Evolutionary conservation across 64 coral and sea anemone species (phyloP).

Genomic region (Acropora tenuis): DNA sequence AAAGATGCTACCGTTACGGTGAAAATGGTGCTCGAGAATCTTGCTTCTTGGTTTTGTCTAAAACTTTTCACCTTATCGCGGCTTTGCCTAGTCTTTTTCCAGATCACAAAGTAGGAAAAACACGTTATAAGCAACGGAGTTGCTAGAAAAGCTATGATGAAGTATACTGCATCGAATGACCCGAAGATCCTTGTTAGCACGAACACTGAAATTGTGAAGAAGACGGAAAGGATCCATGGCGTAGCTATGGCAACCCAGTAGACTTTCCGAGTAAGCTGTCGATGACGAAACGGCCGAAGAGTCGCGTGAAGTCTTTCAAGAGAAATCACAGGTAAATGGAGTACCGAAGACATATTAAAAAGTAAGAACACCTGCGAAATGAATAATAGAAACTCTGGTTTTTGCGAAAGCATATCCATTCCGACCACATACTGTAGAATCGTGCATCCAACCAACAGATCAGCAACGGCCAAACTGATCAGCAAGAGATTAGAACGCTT

Average conservation of each 20-base stretch:
- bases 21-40: slow-evolving; percentile 23
- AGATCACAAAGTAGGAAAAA: slow-evolving; percentile 25
- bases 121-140: slow-evolving; percentile 7
- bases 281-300: background rate
- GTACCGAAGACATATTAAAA: slow-evolving; percentile 35
- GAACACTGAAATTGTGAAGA: no score
- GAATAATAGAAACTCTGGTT: no score
- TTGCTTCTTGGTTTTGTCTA: slow-evolving; percentile 6
- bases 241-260: slow-evolving; percentile 16
- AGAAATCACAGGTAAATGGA: slow-evolving; percentile 41
- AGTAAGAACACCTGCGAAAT: no score
- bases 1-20: slow-evolving; percentile 27
- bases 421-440: slow-evolving; percentile 23
- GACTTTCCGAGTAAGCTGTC: background rate
- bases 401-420: no score
- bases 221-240: background rate
- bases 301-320: slow-evolving; percentile 57
- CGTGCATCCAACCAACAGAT: slow-evolving; percentile 45
- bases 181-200: no score
- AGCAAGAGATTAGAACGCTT: slow-evolving; percentile 1
- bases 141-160: no score
- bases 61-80: background rate
- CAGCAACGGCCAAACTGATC: slow-evolving; percentile 44
- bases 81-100: background rate
- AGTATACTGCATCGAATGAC: no score